These are phyloP conservation scores for Deilephila porcellus DNA, from an alignment of 2,888 invertebrate genomes.

Conservation along the genomic window DNA sequence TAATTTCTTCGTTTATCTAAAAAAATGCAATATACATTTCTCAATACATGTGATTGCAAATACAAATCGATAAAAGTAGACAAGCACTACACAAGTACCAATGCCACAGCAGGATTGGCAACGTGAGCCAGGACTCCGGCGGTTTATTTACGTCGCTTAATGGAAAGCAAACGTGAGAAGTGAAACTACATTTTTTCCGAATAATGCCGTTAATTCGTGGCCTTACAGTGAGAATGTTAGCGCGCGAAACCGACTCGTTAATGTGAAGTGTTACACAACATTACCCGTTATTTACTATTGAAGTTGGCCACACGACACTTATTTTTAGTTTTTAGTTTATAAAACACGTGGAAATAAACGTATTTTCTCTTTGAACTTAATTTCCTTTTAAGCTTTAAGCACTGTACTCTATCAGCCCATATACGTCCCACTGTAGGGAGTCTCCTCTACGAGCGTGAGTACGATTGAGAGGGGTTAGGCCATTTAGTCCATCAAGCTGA, in stretches of 20 bases:
- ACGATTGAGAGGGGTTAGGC: too few relatives aligned
- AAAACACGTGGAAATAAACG: background rate
- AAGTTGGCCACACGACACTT: background rate
- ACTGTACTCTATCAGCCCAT: too few relatives aligned
- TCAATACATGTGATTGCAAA: too few relatives aligned
- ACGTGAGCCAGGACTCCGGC: background rate
- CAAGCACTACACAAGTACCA: too few relatives aligned
- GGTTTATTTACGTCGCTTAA: background rate
- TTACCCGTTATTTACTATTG: background rate
- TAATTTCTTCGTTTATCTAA: too few relatives aligned
- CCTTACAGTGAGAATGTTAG: background rate
- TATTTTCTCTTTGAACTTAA: background rate
- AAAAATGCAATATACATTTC: too few relatives aligned
- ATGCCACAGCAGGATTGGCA: background rate
- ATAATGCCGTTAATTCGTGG: background rate
- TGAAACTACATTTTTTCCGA: background rate
- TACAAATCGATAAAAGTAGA: too few relatives aligned
- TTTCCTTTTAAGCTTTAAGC: too few relatives aligned
- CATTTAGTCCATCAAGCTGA: too few relatives aligned
- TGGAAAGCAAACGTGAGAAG: background rate
- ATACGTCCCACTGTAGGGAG: too few relatives aligned
- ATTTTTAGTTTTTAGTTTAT: background rate
- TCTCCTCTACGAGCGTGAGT: too few relatives aligned
- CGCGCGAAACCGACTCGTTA: background rate
- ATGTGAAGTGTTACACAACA: background rate